These are phyloP conservation scores for Acrobasis consociella DNA, from an alignment of 2,888 invertebrate genomes.

Conservation along the genomic window DNA sequence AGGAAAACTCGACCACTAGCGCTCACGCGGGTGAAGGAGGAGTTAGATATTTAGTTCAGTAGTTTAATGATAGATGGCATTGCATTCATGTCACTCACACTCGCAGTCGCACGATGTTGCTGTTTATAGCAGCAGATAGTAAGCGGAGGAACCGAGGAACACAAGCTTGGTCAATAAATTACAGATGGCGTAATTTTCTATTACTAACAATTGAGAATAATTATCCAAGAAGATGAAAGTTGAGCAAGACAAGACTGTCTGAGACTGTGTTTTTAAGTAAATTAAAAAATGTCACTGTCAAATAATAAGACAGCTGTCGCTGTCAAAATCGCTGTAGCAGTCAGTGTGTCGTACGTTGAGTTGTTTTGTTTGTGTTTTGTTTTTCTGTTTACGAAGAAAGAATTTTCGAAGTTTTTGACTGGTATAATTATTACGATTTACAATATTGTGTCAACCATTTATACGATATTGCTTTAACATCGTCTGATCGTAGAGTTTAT, in stretches of 20 bases:
- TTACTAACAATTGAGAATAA: too few species aligned
- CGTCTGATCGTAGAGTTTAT: not conserved
- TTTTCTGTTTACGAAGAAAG: not conserved
- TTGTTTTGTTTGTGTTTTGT: not conserved
- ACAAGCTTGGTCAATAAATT: too few species aligned
- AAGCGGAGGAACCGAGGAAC: too few species aligned
- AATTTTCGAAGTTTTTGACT: not conserved
- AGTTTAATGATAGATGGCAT: conserved; percentile 24
- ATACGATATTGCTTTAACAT: too few species aligned
- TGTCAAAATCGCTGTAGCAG: too few species aligned
- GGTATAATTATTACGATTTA: not conserved
- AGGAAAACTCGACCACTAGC: conserved; percentile 54
- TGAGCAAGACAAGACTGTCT: too few species aligned
- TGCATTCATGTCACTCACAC: too few species aligned
- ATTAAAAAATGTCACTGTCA: not conserved
- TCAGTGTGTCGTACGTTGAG: too few species aligned
- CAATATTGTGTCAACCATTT: not conserved
- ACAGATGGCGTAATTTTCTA: too few species aligned
- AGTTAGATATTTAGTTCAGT: conserved; percentile 15
- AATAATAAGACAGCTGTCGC: not conserved
- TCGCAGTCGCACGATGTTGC: too few species aligned
- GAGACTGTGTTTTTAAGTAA: not conserved
- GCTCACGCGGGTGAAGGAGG: conserved; percentile 31
- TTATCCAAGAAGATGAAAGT: too few species aligned
- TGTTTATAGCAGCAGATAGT: too few species aligned